These are phyloP conservation scores for Anniella stebbinsi DNA, from an alignment of 2,797 vertebrate genomes.

Conservation along the genomic window DNA sequence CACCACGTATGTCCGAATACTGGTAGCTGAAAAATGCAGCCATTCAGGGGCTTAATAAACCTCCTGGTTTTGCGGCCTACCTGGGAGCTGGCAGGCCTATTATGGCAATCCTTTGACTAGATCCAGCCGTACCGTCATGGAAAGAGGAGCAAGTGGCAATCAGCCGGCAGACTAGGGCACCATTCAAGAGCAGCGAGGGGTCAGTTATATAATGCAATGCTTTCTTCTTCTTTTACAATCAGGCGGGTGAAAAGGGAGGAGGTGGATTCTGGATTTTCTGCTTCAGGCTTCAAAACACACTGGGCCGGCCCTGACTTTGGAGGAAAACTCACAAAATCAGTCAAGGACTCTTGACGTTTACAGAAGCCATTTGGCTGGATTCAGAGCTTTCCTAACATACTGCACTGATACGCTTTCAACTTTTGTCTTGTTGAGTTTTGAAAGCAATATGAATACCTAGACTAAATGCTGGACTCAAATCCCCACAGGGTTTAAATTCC, in stretches of 20 bases:
- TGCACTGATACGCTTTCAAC: too few species aligned
- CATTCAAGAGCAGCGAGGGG: not conserved
- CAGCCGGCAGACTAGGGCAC: not conserved
- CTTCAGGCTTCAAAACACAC: not conserved
- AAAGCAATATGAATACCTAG: not conserved
- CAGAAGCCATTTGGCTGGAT: not conserved
- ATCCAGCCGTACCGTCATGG: too few species aligned
- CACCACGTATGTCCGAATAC: too few species aligned
- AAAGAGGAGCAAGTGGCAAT: not conserved
- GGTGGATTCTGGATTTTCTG: not conserved
- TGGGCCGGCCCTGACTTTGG: not conserved
- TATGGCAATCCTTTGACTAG: too few species aligned
- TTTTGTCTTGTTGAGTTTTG: not conserved
- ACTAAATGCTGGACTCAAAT: not conserved
- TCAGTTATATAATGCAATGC: not conserved
- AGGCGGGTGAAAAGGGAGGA: not conserved
- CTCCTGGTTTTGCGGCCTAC: not conserved
- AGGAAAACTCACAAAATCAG: not conserved
- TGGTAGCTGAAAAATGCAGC: too few species aligned
- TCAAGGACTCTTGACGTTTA: not conserved
- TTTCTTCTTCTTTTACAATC: too few species aligned
- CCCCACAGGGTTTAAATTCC: not conserved
- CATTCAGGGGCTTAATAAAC: not conserved
- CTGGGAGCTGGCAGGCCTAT: too few species aligned
- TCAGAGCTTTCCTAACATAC: not conserved